Evolutionary conservation across 1,140 invertebrate genomes (phyloP), one percentile per base, ranked within the genome.

Genomic region (Drosophila grimshawi): DNA sequence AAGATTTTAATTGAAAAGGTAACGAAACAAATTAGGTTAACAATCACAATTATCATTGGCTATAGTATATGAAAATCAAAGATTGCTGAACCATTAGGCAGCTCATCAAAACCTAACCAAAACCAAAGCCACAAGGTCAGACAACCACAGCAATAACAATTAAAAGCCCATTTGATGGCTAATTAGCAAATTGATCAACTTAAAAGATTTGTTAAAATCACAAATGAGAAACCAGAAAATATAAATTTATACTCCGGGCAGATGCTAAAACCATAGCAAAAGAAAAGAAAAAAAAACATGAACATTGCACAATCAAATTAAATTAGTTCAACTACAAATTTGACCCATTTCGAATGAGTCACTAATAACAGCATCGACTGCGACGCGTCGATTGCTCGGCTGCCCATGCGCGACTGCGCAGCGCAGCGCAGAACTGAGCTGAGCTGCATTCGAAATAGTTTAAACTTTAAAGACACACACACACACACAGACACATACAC

Each of bases 341-440:
- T 70, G 69, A 89, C 85, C 81, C 76, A 82, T 88, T 88, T 82
- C 60, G 60, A 64, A 11, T 82, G 71, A 78, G 37, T 76, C 64
- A 69, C 37, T 39, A 39, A 39, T 39, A 39, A 39, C 37, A 10
- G 10, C 37, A 8, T 39, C 10, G 37, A 39, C 6, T 39, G 62
- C 39, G 68, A 55, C 53, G 48, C 48, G 55, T 62, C 45, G 33
- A 62, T 48, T 60, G 82, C 71, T 78, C 60, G 62, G 76, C 81
- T 85, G 75, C 69, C 69, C 81, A 81, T 78, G 81, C 75, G 82
- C 81, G 76, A 78, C 81, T 61, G 75, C 57, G 52, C 39, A 64
- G 55, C 57, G 52, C 39, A 64, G 55, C 39, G 10, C 6, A 52
- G 41, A 62, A 69, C 32, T 30, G 35, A 66, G 70, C 29, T 5